A percentile compares a stretch with the other conserved stretches of the same genome.
phyloP scores from a whole-genome alignment of 1,140 invertebrate species.

The Trinorchestia longiramus region DNA sequence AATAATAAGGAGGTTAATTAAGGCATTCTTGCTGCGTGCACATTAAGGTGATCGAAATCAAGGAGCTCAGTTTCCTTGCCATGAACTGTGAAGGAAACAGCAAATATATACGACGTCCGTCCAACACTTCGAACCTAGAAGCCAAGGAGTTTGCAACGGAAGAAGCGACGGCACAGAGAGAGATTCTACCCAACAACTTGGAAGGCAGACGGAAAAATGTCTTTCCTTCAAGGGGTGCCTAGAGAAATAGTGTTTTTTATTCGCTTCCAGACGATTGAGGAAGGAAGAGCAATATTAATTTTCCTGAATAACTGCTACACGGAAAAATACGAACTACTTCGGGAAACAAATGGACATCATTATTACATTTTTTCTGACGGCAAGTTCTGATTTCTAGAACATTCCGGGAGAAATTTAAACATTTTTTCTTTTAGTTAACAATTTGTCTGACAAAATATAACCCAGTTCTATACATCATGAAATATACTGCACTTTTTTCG shows the following conservation, averaged over 20 bases:
- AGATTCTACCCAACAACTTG: constrained; percentile 49
- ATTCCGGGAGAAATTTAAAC: not conserved
- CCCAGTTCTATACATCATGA: not conserved
- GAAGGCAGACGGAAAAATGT: constrained; percentile 29
- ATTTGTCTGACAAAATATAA: not conserved
- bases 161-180: not conserved
- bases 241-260: constrained; percentile 24
- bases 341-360: not conserved
- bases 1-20: not conserved
- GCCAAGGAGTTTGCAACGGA: constrained; percentile 17
- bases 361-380: not conserved
- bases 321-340: not conserved
- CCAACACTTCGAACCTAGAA: not conserved
- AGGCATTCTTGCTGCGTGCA: not conserved
- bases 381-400: not conserved
- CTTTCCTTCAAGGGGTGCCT: not conserved
- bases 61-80: not conserved
- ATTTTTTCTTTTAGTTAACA: not conserved
- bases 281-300: constrained; percentile 45
- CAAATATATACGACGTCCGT: constrained; percentile 41
- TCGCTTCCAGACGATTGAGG: constrained; percentile 21
- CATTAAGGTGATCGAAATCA: constrained; percentile 30
- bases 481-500: no score
- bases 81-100: constrained; percentile 30
- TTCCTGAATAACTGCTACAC: not conserved